Base-by-base conservation (phyloP, 1,140 invertebrate species). In the Cardiocondyla obscurior region DNA sequence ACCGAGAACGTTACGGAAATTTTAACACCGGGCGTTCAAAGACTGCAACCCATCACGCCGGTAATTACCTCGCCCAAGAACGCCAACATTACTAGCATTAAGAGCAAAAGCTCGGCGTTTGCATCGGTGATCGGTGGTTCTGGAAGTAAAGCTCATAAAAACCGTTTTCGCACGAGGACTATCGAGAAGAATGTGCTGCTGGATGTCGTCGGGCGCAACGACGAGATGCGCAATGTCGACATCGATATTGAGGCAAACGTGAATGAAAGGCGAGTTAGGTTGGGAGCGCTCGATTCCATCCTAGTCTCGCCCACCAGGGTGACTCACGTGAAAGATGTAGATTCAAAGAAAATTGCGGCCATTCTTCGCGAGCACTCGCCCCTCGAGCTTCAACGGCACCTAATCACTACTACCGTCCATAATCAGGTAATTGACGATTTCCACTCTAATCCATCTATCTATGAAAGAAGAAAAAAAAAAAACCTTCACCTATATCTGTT, bases 361-460 rank as follows among this genome's bases (percentile, higher is more conserved):
- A 98, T 98, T 92, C 94, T 98, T 53, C 95, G 96, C 64, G 97
- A 98, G 94, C 96, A 95, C 51, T 97, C 97, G 93, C 96, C 97
- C 3, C 91, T 98, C 36, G 97, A 98, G 92, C 94, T 98, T 82
- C 97, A 97, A 92, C 95, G 97, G 70, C 97, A 98, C 94, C 94
- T 98, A 25, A 96, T 98, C 79, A 96, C 96, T 7, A 96, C 97
- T 76, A 97, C 97, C 89, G 97, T 97, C 91, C 96, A 97, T 91
- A 97, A 98, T 95, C 96, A 98, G 96, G 97, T 97, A 88, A 22
- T 62, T 2, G 8, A 3, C 30, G 8, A n/a, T 60, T 42, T 3
- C 30, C 16, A 14, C 25, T 36, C 8, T 39, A 33, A 57, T 10
- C 4, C 3, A 57, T 57, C 14, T 70, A 53, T 36, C 53, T 70